Evolutionary conservation across 1,140 invertebrate genomes (phyloP).

Genomic region (Drosophila prosaltans): DNA sequence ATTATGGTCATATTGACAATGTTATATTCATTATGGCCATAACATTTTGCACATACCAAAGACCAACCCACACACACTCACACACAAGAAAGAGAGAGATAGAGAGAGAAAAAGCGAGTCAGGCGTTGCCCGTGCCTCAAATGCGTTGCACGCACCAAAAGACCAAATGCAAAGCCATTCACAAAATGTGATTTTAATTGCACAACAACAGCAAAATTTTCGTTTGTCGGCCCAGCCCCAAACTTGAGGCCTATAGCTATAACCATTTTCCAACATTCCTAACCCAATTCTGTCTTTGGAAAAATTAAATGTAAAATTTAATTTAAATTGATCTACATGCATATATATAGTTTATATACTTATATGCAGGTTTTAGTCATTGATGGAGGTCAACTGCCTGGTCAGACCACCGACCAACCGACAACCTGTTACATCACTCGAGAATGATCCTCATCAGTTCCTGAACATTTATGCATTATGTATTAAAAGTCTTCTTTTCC

Average conservation of each 20-base stretch:
- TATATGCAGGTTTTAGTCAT: background rate
- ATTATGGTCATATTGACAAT: conserved; percentile 55
- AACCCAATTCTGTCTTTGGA: conserved; percentile 71
- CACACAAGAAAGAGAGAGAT: conserved; percentile 25
- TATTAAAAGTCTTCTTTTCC: too few species aligned
- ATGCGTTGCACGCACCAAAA: conserved; percentile 61
- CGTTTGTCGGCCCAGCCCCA: conserved; percentile 59
- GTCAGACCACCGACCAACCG: background rate
- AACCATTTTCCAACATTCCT: conserved; percentile 42
- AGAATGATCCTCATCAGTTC: conserved; percentile 33
- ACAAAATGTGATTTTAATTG: conserved; percentile 77
- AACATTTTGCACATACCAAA: conserved; percentile 77
- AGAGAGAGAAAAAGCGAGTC: background rate
- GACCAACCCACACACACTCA: conserved; percentile 48
- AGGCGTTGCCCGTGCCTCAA: conserved; percentile 24
- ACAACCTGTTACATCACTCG: conserved; percentile 50
- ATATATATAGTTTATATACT: conserved; percentile 1
- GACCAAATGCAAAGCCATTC: conserved; percentile 28
- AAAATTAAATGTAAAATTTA: conserved; percentile 4
- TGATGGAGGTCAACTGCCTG: conserved; percentile 8
- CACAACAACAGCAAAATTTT: conserved; percentile 57
- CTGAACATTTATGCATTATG: conserved; percentile 24
- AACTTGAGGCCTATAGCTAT: conserved; percentile 8
- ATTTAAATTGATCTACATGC: conserved; percentile 1
- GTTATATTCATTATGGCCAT: conserved; percentile 66